Base-by-base conservation (phyloP, 1,140 invertebrate genomes). In the Pseudachorutes palmiensis region DNA sequence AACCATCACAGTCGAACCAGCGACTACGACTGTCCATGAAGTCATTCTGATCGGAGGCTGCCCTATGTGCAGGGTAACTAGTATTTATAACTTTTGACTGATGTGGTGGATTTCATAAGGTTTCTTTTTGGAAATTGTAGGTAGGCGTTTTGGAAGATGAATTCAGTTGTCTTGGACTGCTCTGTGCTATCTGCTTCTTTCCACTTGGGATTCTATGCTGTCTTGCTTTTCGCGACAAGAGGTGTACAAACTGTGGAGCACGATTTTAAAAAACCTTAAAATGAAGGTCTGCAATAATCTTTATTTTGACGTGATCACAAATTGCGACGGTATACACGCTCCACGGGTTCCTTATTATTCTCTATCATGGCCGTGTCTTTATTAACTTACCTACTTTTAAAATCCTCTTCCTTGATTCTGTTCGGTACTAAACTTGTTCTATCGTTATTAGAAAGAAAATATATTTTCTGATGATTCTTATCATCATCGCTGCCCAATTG, bases 121-220 rank as follows among this genome's bases (percentile, higher is more conserved):
- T 59, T 51, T 64, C 2, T n/a, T 26, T n/a, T 36, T 49, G 2
- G 22, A 63, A 69, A 70, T 45, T 69, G 3, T 72, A 87, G 85
- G 79, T 91, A 65, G 91, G 90, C 24, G 82, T 90, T 32, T 78
- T 93, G 32, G 88, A 92, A 80, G 90, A 92, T 76, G 88, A 91
- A 76, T 90, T 86, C 75, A 88, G 89, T 1, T 90, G 88, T 74
- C 79, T 89, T 12, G 91, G 89, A 65, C 81, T 93, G 24, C 79
- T 88, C 16, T 92, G 90, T 79, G 90, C 90, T 22, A 90, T 94
- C 68, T 80, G 90, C 32, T 92, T 90, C 78, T 93, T 93, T 74
- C 91, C 91, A 0, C 51, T 92, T 29, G 90, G 91, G 59, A 86
- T 93, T 68, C 76, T 92, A 0, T 91, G 88, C 77, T 93, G 90